Evolutionary conservation across 2,113 vertebrate species (phyloP), one percentile per base, ranked within the genome.

Genomic region (Tachycineta bicolor): DNA sequence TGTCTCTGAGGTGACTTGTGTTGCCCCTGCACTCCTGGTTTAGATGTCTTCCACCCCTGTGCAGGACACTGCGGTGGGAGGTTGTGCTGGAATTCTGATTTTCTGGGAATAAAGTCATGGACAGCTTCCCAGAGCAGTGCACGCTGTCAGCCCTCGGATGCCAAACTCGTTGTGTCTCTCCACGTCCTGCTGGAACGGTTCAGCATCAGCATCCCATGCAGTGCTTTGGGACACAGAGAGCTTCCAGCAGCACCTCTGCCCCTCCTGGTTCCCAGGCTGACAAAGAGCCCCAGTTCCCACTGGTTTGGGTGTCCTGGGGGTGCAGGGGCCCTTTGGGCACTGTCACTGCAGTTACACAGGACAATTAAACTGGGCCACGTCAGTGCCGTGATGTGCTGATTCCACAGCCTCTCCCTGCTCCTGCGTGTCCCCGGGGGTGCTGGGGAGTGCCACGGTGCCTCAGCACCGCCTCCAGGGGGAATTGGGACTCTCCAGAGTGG

Each of bases 351-450:
- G 1, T 29, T 3, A 12, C 37, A 2, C 17, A 13, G n/a, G 8
- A 1, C 23, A 5, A 5, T 14, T 29, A 2, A 25, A 5, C n/a
- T 4, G 34, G 10, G 44, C 43, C 11, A 43, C 11, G 26, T 0
- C 21, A 0, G 0, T 87, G 73, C 50, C 20, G 28, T 11, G 23
- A 1, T 15, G 16, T 1, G 5, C 3, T 44, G n/a, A 7, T 52
- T 73, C 10, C 46, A 5, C 26, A 10, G 2, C 41, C 41, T 43
- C 13, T 43, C 12, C 41, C 41, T 63, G 17, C 10, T 34, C 24
- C 78, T 75, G 67, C 34, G 10, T 33, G 52, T 44, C n/a, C 53
- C 60, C 29, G 65, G 4, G 31, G 39, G 26, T 25, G 4, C 10
- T 46, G 47, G 43, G 94, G 39, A 44, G 14, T 16, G 11, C 28